Evolutionary conservation across 1,140 invertebrate species (phyloP).

Genomic region (Mercenaria mercenaria): DNA sequence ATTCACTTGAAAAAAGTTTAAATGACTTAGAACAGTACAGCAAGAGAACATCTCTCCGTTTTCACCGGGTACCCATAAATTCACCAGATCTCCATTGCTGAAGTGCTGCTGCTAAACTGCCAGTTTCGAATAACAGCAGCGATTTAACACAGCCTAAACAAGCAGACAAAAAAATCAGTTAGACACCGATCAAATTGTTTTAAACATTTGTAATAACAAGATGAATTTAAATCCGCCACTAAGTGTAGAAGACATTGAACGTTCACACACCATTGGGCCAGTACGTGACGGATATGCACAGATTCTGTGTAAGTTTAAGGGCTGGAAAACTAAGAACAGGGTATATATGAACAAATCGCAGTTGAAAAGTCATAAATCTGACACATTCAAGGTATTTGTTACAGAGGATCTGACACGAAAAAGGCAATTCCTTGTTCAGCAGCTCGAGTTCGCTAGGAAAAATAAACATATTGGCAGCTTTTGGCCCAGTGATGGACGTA

Average conservation of each 20-base stretch:
- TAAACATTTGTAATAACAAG: constrained; percentile 4
- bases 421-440: constrained; percentile 17
- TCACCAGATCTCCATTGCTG: background rate
- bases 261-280: background rate
- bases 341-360: background rate
- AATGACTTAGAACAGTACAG: background rate
- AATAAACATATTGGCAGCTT: background rate
- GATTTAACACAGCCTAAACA: background rate
- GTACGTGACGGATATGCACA: constrained; percentile 7
- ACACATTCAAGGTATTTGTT: background rate
- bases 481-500: background rate
- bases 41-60: background rate
- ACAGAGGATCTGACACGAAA: background rate
- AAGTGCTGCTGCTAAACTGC: background rate
- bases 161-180: background rate
- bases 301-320: constrained; percentile 29
- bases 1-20: background rate
- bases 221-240: background rate
- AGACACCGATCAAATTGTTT: background rate
- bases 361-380: constrained; percentile 18
- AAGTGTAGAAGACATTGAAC: background rate
- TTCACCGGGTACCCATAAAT: background rate
- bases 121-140: background rate
- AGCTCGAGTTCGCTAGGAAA: constrained; percentile 9
- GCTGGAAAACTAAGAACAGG: constrained; percentile 10